Evolutionary conservation across 2,797 vertebrate genomes (phyloP).

Genomic region (Silurus lanzhouensis): DNA sequence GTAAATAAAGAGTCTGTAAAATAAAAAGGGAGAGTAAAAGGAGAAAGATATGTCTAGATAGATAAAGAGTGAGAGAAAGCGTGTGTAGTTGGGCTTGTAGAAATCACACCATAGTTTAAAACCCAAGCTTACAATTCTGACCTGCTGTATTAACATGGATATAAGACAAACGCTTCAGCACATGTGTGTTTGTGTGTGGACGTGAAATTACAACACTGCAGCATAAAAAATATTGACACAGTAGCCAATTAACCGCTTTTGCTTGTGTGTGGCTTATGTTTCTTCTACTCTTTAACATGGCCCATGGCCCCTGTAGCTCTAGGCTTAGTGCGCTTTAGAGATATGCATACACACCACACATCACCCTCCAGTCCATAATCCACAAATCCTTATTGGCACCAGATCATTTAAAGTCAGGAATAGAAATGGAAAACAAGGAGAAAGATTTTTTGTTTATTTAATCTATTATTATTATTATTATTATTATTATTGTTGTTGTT

Average conservation of each 20-base stretch:
- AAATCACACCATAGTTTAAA: constrained; percentile 41
- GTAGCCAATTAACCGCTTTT: not conserved
- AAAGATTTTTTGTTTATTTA: too few species aligned
- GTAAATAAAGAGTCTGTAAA: not conserved
- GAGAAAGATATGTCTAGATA: not conserved
- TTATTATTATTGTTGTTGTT: too few species aligned
- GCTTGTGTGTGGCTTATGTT: not conserved
- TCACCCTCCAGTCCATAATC: constrained; percentile 3
- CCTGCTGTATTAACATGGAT: not conserved
- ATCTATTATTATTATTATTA: too few species aligned
- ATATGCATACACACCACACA: constrained; percentile 5
- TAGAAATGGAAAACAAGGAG: not conserved
- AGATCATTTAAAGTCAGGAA: not conserved
- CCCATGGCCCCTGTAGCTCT: constrained; percentile 18
- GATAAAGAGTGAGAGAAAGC: not conserved
- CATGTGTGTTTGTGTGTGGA: not conserved
- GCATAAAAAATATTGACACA: not conserved
- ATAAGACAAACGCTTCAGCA: constrained; percentile 4
- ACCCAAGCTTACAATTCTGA: constrained; percentile 19
- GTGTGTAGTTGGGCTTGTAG: constrained; percentile 23
- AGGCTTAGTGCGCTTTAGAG: constrained; percentile 35
- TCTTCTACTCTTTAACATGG: not conserved
- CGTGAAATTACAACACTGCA: not conserved
- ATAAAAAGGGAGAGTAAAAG: not conserved
- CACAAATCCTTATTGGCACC: constrained; percentile 32